Base-by-base conservation (phyloP, 2,797 vertebrate species). In the Gadopsis bispinosus region DNA sequence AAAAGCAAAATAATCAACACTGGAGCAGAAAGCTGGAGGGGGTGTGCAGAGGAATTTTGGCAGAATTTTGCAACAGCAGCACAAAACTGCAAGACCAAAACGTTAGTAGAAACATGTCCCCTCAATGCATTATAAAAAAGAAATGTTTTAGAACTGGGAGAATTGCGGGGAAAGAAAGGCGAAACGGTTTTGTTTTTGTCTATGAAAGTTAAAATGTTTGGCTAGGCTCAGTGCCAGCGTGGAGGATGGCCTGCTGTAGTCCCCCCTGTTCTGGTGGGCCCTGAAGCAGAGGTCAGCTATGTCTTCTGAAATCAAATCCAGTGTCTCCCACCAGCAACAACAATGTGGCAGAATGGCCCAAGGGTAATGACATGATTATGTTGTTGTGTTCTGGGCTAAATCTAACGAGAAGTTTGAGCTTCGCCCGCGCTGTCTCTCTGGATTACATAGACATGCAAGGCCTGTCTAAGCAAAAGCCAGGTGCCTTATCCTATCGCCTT, bases 1-100 rank as follows among this genome's bases (percentile, higher is more conserved):
- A 91, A 91, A 93, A 93, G 83, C 80, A 41, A 93, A 94, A 94
- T 94, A 94, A 94, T 93, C 91, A 91, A 90, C 88, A 87, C 50
- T 70, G 87, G 79, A 90, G 86, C 85, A 90, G 88, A 90, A 83
- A 91, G 84, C 86, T 12, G 66, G 84, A 82, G 83, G 80, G 80
- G 76, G 75, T 59, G 82, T 45, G 58, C 1, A 3, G 66, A 82
- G 82, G 86, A 83, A 78, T 87, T 83, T 87, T 85, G 85, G 83
- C 75, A 16, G 47, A 66, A 75, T 83, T 91, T 67, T 80, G 88
- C 91, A 88, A 94, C 94, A 95, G 95, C 96, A 96, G 89, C 89
- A 87, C 64, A 91, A 92, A 92, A 75, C 69, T 48, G 75, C 50
- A 51, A 77, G 79, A 83, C 55, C 43, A 55, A 84, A 88, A 86